These are phyloP conservation scores for Tricholauxania praeusta DNA, from an alignment of 2,888 invertebrate genomes.

Conservation along the genomic window DNA sequence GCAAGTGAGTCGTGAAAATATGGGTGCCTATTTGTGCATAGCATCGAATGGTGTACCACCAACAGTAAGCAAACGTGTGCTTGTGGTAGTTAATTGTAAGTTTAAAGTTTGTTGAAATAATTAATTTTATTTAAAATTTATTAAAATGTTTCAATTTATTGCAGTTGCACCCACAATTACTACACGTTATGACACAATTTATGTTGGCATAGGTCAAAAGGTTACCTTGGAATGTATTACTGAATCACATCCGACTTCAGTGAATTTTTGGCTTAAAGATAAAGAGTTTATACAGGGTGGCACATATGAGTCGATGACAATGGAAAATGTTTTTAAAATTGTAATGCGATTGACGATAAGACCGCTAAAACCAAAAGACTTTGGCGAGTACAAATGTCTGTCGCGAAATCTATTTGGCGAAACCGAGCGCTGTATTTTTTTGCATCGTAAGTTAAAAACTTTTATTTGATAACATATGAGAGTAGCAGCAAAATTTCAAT, in stretches of 20 bases:
- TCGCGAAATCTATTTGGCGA: conserved; percentile 85
- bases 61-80: conserved; percentile 66
- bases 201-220: conserved; percentile 63
- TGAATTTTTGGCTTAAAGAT: conserved; percentile 66
- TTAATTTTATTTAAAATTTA: conserved; percentile 4
- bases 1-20: conserved; percentile 60
- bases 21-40: conserved; percentile 67
- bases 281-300: conserved; percentile 65
- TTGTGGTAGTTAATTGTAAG: conserved; percentile 66
- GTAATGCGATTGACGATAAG: conserved; percentile 80
- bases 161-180: conserved; percentile 65
- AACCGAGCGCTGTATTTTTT: conserved; percentile 61
- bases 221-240: conserved; percentile 64
- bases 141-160: conserved; percentile 39
- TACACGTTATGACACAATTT: conserved; percentile 63
- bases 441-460: conserved; percentile 56
- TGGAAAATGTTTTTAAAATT: conserved; percentile 82
- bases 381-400: conserved; percentile 84
- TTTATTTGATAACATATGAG: not conserved
- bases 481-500: not conserved
- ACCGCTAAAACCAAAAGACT: conserved; percentile 75
- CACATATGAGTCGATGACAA: conserved; percentile 69
- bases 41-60: conserved; percentile 68
- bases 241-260: conserved; percentile 65
- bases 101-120: conserved; percentile 7